These are phyloP conservation scores for Drosophila hydei DNA, from an alignment of 1,140 invertebrate species.

Conservation along the genomic window DNA sequence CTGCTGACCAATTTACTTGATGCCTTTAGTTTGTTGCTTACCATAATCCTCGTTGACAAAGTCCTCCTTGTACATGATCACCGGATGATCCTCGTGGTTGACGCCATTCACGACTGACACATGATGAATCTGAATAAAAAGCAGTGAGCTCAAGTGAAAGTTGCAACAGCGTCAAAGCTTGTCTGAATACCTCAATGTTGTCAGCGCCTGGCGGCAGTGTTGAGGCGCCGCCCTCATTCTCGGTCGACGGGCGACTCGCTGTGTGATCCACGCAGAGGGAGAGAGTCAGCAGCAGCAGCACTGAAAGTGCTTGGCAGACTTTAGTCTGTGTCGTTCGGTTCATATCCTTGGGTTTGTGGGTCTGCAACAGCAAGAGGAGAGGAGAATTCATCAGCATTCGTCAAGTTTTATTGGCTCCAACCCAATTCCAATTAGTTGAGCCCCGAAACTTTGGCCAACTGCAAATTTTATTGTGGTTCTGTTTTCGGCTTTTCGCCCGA, in stretches of 20 bases:
- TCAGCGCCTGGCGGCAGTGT: constrained; percentile 60
- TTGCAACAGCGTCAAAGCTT: neutral
- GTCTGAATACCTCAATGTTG: constrained; percentile 72
- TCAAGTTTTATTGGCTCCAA: constrained; percentile 29
- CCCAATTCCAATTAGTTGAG: constrained; percentile 71
- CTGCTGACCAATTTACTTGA: too few relatives aligned
- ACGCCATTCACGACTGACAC: constrained; percentile 64
- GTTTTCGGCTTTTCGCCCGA: constrained; percentile 57
- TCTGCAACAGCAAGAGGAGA: constrained; percentile 42
- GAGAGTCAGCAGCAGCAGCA: constrained; percentile 37
- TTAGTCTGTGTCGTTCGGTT: constrained; percentile 46
- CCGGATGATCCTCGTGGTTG: constrained; percentile 70
- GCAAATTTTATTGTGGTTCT: constrained; percentile 75
- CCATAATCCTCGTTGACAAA: constrained; percentile 79
- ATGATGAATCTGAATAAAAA: constrained; percentile 59
- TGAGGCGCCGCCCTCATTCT: constrained; percentile 52
- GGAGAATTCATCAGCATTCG: constrained; percentile 58
- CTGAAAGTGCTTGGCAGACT: constrained; percentile 41
- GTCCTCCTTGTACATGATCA: constrained; percentile 80
- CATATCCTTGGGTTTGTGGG: constrained; percentile 51
- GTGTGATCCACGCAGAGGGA: constrained; percentile 25
- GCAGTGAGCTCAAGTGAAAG: neutral
- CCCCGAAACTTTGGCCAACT: constrained; percentile 61
- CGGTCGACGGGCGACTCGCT: constrained; percentile 29
- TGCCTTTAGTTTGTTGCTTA: constrained; percentile 16